Evolutionary conservation across 2,113 vertebrate genomes (phyloP).

Genomic region (Garra rufa): DNA sequence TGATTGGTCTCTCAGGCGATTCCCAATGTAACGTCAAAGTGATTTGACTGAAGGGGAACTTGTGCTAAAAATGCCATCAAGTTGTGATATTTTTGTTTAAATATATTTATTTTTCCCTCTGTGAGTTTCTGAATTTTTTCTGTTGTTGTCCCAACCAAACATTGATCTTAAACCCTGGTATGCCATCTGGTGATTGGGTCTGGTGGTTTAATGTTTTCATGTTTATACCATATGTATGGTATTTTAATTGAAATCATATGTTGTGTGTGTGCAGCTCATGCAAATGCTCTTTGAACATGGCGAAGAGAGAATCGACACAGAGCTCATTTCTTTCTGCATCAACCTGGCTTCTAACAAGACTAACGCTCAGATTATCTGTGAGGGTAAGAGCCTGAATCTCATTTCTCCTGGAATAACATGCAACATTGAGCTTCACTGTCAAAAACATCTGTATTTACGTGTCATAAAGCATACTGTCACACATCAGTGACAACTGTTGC

Average conservation of each 20-base stretch:
- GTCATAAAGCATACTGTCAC: neutral
- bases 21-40: too few species aligned
- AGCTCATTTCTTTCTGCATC: conserved; percentile 95
- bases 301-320: conserved; percentile 85
- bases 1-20: too few species aligned
- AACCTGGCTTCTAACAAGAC: conserved; percentile 96
- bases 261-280: conserved; percentile 83
- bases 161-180: neutral
- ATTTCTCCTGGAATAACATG: neutral
- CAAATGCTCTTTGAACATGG: conserved; percentile 88
- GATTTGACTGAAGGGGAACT: too few species aligned
- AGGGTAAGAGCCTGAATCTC: conserved; percentile 76
- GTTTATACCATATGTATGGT: neutral
- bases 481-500: neutral
- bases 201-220: neutral
- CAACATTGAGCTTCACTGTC: neutral
- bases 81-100: neutral
- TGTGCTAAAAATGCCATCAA: too few species aligned
- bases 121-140: neutral
- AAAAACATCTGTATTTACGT: neutral
- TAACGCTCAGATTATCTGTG: conserved; percentile 93
- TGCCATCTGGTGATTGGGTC: neutral
- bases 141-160: neutral
- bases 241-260: neutral
- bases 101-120: neutral